Evolutionary conservation across 1,140 invertebrate species (phyloP).

Genomic region (Schlechtendalia chinensis): DNA sequence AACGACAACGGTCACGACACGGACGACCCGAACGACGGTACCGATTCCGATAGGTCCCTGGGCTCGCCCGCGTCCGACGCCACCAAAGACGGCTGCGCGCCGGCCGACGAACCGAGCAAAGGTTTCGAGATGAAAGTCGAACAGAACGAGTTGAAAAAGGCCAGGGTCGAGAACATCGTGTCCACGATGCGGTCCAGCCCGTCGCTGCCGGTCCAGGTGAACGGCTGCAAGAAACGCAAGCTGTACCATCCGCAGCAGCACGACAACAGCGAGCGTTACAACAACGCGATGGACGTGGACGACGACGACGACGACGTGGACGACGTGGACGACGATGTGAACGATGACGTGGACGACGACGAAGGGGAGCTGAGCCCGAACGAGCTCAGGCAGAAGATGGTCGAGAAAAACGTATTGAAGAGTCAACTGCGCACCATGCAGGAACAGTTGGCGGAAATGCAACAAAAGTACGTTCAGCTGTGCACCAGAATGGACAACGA

Average conservation of each 20-base stretch:
- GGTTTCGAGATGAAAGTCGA: slow-evolving; percentile 58
- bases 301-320: slow-evolving; percentile 58
- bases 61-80: slow-evolving; percentile 62
- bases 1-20: slow-evolving; percentile 53
- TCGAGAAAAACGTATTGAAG: slow-evolving; percentile 80
- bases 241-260: slow-evolving; percentile 95
- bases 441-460: slow-evolving; percentile 84
- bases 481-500: slow-evolving; percentile 79
- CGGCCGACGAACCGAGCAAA: slow-evolving; percentile 60
- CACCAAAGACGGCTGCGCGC: slow-evolving; percentile 52
- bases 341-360: slow-evolving; percentile 58
- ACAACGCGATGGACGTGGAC: slow-evolving; percentile 59
- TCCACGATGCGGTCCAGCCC: slow-evolving; percentile 86
- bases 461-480: slow-evolving; percentile 84
- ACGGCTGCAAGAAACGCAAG: slow-evolving; percentile 93
- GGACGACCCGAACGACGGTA: slow-evolving; percentile 58
- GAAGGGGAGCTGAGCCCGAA: slow-evolving; percentile 66
- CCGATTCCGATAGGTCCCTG: slow-evolving; percentile 67
- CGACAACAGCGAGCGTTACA: slow-evolving; percentile 70
- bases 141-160: slow-evolving; percentile 76
- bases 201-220: slow-evolving; percentile 69
- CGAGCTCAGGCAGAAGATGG: slow-evolving; percentile 74
- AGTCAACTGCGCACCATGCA: slow-evolving; percentile 82
- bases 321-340: slow-evolving; percentile 54
- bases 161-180: slow-evolving; percentile 91